Conservation (phyloP, 2,797 vertebrate species). For the Hemitrygon akajei region DNA sequence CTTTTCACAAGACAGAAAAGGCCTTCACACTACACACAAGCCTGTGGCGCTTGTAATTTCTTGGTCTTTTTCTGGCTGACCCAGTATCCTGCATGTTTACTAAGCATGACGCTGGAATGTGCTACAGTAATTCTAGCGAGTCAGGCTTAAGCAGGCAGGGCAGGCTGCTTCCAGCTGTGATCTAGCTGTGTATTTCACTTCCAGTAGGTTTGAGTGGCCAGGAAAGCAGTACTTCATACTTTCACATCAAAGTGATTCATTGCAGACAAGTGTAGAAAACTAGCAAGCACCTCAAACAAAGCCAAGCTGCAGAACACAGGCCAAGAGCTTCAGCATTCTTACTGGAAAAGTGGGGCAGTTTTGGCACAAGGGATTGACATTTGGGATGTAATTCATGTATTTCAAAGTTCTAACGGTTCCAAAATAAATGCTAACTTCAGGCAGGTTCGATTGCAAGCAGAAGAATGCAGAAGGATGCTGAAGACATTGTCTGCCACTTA, state of each 20-base stretch:
- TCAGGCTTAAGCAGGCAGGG: neutral
- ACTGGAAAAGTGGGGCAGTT: neutral
- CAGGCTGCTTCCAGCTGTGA: conserved; percentile 6
- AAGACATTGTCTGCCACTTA: neutral
- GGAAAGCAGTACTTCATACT: neutral
- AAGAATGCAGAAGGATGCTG: neutral
- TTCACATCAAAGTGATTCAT: neutral
- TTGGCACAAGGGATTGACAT: neutral
- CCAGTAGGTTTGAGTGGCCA: neutral
- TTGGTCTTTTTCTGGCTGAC: neutral
- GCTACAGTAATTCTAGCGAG: neutral
- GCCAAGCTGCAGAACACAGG: neutral
- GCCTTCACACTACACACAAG: neutral
- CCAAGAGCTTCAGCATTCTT: neutral
- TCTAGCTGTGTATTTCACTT: neutral
- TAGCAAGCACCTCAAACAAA: neutral
- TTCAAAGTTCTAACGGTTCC: neutral
- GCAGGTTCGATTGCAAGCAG: neutral
- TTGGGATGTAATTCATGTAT: neutral
- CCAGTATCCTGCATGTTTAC: neutral
- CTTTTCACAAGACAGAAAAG: neutral
- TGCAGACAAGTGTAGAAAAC: neutral
- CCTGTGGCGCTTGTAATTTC: neutral
- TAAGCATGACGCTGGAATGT: conserved; percentile 12
- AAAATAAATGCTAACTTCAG: neutral